phyloP scores from a whole-genome alignment of 1,140 invertebrate species.

The Drosophila grimshawi region DNA sequence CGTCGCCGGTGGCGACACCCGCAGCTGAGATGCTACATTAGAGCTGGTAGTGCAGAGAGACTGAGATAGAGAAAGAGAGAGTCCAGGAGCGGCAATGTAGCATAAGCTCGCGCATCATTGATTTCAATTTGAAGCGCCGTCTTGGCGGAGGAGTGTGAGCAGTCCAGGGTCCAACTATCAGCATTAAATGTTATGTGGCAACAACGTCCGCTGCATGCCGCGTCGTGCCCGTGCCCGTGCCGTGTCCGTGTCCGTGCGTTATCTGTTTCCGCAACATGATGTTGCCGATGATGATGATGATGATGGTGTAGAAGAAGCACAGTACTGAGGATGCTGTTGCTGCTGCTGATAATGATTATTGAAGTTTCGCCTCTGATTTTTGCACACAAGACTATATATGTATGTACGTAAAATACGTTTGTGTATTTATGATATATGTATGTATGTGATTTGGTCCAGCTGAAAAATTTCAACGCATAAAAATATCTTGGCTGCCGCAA shows the following conservation, averaged over 20 bases:
- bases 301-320: slow-evolving; percentile 22
- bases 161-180: slow-evolving; percentile 62
- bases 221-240: slow-evolving; percentile 52
- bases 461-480: slow-evolving; percentile 83
- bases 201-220: slow-evolving; percentile 61
- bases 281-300: slow-evolving; percentile 59
- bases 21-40: slow-evolving; percentile 73
- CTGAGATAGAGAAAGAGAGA: background rate
- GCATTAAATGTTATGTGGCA: slow-evolving; percentile 80
- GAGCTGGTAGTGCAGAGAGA: slow-evolving; percentile 39
- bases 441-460: slow-evolving; percentile 76
- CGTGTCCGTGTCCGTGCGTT: slow-evolving; percentile 77
- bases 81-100: slow-evolving; percentile 51
- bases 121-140: slow-evolving; percentile 79
- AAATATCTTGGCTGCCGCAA: slow-evolving; percentile 75
- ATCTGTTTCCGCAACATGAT: slow-evolving; percentile 83
- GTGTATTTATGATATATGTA: slow-evolving; percentile 46
- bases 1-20: slow-evolving; percentile 50
- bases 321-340: slow-evolving; percentile 43
- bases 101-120: slow-evolving; percentile 78
- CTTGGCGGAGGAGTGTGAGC: slow-evolving; percentile 40
- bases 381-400: slow-evolving; percentile 26
- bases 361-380: slow-evolving; percentile 69
- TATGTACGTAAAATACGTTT: background rate
- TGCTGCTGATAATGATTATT: slow-evolving; percentile 79